Base-by-base conservation (phyloP, 2,888 invertebrate genomes). In the Microchrysa polita region DNA sequence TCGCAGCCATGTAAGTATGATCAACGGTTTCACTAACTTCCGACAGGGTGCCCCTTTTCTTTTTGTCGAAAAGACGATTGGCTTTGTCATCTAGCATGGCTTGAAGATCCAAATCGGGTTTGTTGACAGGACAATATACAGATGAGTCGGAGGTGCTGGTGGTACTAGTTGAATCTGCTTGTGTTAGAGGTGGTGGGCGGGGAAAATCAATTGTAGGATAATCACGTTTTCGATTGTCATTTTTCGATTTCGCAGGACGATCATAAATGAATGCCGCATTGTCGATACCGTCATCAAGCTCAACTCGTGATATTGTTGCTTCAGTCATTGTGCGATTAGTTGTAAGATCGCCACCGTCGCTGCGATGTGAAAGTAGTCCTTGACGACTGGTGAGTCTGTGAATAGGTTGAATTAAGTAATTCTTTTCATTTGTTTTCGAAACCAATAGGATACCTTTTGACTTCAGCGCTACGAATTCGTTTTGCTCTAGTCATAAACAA, bases 91-190 rank as follows among this genome's bases (percentile, higher is more conserved):
- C 82, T 2, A 84, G 74, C 63, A 84, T 82, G 14, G 81, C 79
- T 75, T 84, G 83, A 9, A 84, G 81, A 78, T 83, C 83, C 10
- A 82, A 78, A 20, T 79, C 78, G 5, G 84, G 83, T 1, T 82
- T 81, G 78, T 84, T 83, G 7, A 85, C 82, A 5, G 84, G 84
- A 67, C 84, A 83, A 72, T 85, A 85, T 1, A 85, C 81, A 0
- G 85, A 85, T 1, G 85, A 85, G 74, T 85, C 85, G 0, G 85
- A 85, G 1, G 85, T 85, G 59, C 83, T 83, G 44, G 82, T 83
- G 0, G 82, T 80, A 5, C 83, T 83, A 0, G 83, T 81, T 0
- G 84, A 83, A 27, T 80, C 81, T 2, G 81, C 80, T 20, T 82
- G 80, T 0, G 80, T 79, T 5, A 77, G 77, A 0, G 78, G 76